These are phyloP conservation scores for Ernsta delagoae DNA, from an alignment of 2,888 invertebrate genomes.

Conservation along the genomic window DNA sequence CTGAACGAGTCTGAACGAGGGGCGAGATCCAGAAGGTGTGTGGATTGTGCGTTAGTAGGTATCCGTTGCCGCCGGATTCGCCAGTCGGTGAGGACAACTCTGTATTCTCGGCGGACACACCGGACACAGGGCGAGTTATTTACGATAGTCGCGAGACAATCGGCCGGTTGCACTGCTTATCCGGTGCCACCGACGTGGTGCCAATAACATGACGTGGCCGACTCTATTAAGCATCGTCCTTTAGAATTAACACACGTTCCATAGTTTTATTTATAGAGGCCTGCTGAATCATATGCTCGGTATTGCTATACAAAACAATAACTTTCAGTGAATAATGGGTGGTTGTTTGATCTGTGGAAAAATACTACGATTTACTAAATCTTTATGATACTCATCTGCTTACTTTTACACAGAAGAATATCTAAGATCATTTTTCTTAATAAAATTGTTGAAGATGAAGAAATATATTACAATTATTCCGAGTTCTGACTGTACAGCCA, in stretches of 20 bases:
- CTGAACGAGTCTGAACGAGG: conserved; percentile 24
- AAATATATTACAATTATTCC: too few relatives aligned
- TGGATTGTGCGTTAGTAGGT: conserved; percentile 13
- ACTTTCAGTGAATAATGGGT: conserved; percentile 28
- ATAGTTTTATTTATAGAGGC: conserved; percentile 65
- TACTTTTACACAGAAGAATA: too few relatives aligned
- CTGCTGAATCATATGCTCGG: conserved; percentile 67
- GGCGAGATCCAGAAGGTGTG: conserved; percentile 25
- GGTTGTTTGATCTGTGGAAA: conserved; percentile 19
- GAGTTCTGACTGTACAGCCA: too few relatives aligned
- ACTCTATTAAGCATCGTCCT: conserved; percentile 79
- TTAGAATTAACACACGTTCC: conserved; percentile 76
- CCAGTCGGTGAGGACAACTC: too few relatives aligned
- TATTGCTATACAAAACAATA: conserved; percentile 43
- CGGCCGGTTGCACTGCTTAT: conserved; percentile 77
- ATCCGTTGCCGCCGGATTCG: too few relatives aligned
- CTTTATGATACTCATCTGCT: too few relatives aligned
- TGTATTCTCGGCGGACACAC: too few relatives aligned
- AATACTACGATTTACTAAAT: not conserved
- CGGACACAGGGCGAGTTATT: conserved; percentile 80
- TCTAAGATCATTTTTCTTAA: too few relatives aligned
- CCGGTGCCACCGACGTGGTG: conserved; percentile 76
- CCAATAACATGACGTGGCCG: conserved; percentile 80
- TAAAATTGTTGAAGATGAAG: too few relatives aligned
- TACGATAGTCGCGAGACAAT: conserved; percentile 82